Conservation (phyloP, 1,140 invertebrate species). For the Pomacea maculata region DNA sequence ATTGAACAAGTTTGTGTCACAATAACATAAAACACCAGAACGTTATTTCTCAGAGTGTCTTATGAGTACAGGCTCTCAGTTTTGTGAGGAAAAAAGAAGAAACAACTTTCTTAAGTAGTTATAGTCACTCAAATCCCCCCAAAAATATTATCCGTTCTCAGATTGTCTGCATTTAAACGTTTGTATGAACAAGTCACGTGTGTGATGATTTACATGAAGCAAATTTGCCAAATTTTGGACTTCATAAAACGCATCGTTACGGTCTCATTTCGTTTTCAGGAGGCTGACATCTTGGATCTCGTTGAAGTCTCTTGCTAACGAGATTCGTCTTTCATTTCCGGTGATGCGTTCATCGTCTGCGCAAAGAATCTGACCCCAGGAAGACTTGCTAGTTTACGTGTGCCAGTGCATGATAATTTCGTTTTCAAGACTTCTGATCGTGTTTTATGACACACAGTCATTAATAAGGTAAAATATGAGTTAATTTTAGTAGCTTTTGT, state of each 20-base stretch:
- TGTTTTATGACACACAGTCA: slow-evolving; percentile 20
- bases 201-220: too few species aligned
- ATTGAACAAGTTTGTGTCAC: not conserved
- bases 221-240: too few species aligned
- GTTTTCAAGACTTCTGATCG: slow-evolving; percentile 24
- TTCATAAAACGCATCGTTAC: too few species aligned
- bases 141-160: too few species aligned
- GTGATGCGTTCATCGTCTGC: slow-evolving; percentile 27
- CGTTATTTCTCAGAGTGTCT: too few species aligned
- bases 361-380: slow-evolving; percentile 25
- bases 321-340: slow-evolving; percentile 22
- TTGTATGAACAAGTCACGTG: too few species aligned
- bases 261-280: not conserved
- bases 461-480: not conserved
- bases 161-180: too few species aligned
- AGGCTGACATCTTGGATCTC: slow-evolving; percentile 18
- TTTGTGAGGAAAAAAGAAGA: too few species aligned
- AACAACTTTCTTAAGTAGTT: too few species aligned
- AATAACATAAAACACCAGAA: too few species aligned
- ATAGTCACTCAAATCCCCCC: too few species aligned
- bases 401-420: slow-evolving; percentile 19
- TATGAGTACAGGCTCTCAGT: too few species aligned
- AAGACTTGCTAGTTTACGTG: slow-evolving; percentile 21
- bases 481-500: not conserved
- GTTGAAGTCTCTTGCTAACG: not conserved